These are phyloP conservation scores for Aspiorhynchus laticeps DNA, from an alignment of 2,113 vertebrate genomes.

Conservation along the genomic window DNA sequence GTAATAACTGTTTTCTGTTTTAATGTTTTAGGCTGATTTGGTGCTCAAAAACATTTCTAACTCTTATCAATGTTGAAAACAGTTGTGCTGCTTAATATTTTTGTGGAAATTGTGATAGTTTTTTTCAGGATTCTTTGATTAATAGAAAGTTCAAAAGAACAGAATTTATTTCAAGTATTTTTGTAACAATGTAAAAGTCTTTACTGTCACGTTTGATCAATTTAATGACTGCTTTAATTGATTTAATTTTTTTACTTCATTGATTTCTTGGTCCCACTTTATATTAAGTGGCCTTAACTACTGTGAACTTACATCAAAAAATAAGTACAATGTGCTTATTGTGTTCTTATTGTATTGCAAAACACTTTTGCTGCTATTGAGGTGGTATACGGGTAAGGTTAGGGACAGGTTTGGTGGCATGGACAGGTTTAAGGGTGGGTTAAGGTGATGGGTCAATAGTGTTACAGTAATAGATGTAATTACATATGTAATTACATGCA, in stretches of 20 bases:
- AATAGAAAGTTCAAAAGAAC: not conserved
- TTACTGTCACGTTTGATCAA: not conserved
- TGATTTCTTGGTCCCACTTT: not conserved
- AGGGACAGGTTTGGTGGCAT: no score
- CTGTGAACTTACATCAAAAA: no score
- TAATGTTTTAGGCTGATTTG: not conserved
- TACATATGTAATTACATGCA: no score
- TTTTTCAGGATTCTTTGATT: not conserved
- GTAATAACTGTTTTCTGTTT: not conserved
- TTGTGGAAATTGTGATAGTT: not conserved
- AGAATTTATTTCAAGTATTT: not conserved
- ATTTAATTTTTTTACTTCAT: no score
- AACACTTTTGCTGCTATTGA: no score
- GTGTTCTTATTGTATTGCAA: no score
- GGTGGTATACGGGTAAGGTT: no score
- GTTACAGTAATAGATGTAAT: no score
- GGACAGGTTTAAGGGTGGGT: no score
- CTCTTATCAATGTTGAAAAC: not conserved
- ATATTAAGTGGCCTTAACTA: no score
- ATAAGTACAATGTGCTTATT: no score
- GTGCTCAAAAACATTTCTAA: not conserved
- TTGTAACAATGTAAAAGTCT: not conserved
- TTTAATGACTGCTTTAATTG: not conserved
- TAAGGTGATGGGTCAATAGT: no score
- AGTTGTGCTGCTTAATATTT: not conserved